phyloP scores from a whole-genome alignment of 2,797 vertebrate species.

The Brachyalestes nurse region DNA sequence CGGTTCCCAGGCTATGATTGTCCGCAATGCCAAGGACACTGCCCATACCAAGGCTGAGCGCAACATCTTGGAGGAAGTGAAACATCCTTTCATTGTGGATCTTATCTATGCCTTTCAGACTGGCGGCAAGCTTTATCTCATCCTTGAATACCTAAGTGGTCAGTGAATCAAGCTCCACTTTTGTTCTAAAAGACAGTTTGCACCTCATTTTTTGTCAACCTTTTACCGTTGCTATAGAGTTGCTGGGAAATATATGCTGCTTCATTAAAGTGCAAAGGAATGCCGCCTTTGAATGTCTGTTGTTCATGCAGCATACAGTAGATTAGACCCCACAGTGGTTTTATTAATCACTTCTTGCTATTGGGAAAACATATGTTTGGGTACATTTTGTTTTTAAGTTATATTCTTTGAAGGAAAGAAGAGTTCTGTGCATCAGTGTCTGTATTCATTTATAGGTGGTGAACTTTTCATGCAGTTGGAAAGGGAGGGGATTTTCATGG shows the following conservation, averaged over 20 bases:
- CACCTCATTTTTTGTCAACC: conserved; percentile 38
- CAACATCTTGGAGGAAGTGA: conserved; percentile 99
- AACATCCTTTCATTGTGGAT: conserved; percentile 99
- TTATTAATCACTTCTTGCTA: neutral
- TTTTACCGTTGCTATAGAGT: conserved; percentile 40
- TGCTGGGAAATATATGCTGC: conserved; percentile 16
- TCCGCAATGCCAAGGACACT: conserved; percentile 98
- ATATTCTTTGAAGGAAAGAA: conserved; percentile 4
- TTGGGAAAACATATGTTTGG: neutral
- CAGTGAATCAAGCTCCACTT: conserved; percentile 68
- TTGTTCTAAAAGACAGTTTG: conserved; percentile 28
- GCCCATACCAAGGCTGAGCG: conserved; percentile 98
- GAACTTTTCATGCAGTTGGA: conserved; percentile 99
- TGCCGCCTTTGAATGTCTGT: neutral
- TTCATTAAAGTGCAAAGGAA: conserved; percentile 4
- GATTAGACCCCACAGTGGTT: neutral
- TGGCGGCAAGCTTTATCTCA: conserved; percentile 99
- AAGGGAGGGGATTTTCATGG: conserved; percentile 99
- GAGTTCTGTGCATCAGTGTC: too few species aligned
- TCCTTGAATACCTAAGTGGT: conserved; percentile 99
- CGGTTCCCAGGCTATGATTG: conserved; percentile 91
- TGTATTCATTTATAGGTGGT: conserved; percentile 81
- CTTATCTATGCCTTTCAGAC: conserved; percentile 99
- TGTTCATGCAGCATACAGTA: conserved; percentile 18
- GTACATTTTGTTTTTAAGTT: conserved; percentile 16